These are phyloP conservation scores for Lasioglossum figueresi DNA, from an alignment of 2,888 invertebrate genomes.

Conservation along the genomic window DNA sequence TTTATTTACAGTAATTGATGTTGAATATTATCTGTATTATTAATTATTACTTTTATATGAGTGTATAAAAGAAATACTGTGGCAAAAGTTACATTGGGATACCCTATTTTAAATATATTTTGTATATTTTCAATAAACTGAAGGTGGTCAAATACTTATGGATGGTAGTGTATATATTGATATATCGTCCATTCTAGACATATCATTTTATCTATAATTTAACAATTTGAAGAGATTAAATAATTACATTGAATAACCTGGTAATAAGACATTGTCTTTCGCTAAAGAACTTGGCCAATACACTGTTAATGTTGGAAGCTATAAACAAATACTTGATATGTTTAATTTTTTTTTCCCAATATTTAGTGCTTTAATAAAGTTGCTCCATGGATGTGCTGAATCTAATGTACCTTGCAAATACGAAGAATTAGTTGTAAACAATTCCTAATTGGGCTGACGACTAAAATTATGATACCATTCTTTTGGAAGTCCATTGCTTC, in stretches of 20 bases:
- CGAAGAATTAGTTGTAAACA: slow-evolving; percentile 93
- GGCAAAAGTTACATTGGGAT: too few relatives aligned
- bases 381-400: slow-evolving; percentile 93
- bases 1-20: too few relatives aligned
- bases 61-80: too few relatives aligned
- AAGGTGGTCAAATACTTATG: too few relatives aligned
- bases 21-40: too few relatives aligned
- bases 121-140: too few relatives aligned
- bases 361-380: slow-evolving; percentile 92
- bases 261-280: neutral
- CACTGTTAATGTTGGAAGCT: neutral
- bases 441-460: slow-evolving; percentile 91
- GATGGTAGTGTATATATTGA: too few relatives aligned
- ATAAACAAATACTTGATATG: neutral
- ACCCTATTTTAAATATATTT: too few relatives aligned
- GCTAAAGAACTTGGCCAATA: neutral
- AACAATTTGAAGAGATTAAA: neutral
- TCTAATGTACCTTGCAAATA: slow-evolving; percentile 89
- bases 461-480: slow-evolving; percentile 91
- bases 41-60: too few relatives aligned
- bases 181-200: neutral
- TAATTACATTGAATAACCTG: neutral
- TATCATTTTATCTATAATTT: neutral
- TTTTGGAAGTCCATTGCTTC: slow-evolving; percentile 94
- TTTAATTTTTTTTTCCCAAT: neutral